phyloP scores from a whole-genome alignment of 2,888 invertebrate species.

The Acrobasis suavella region DNA sequence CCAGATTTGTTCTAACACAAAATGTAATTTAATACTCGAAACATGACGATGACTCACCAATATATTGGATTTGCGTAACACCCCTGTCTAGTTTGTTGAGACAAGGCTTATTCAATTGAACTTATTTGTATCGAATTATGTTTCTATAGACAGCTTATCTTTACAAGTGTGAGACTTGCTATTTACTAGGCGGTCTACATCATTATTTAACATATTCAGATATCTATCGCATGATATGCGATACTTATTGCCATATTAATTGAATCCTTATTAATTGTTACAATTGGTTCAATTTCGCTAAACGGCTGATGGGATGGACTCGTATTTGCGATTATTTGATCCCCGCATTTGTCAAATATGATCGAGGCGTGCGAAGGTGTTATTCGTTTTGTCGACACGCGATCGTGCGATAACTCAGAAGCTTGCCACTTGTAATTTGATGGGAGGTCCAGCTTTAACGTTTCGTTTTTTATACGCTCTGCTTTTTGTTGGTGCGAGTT shows the following conservation, averaged over 20 bases:
- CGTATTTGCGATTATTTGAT: constrained; percentile 62
- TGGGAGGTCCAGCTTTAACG: constrained; percentile 59
- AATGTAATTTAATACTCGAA: constrained; percentile 66
- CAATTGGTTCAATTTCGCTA: constrained; percentile 42
- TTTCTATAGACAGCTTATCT: constrained; percentile 34
- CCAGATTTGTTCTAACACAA: constrained; percentile 60
- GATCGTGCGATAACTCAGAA: constrained; percentile 62
- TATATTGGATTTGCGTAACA: constrained; percentile 60
- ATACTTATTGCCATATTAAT: constrained; percentile 35
- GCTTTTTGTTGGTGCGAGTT: constrained; percentile 24
- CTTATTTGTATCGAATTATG: constrained; percentile 22
- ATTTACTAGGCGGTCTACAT: constrained; percentile 48
- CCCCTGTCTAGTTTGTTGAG: constrained; percentile 40
- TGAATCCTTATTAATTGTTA: constrained; percentile 42
- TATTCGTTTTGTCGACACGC: constrained; percentile 72
- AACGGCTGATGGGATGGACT: constrained; percentile 32
- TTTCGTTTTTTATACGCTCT: constrained; percentile 40
- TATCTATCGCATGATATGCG: constrained; percentile 48
- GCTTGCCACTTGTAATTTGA: constrained; percentile 70
- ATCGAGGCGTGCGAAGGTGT: constrained; percentile 65
- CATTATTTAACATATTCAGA: constrained; percentile 55
- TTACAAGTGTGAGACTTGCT: constrained; percentile 46
- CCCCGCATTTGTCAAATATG: constrained; percentile 69
- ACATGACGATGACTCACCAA: constrained; percentile 65
- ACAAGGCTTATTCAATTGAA: constrained; percentile 25